Percentiles rank a stretch among this genome's conserved stretches.
Conservation (phyloP, 2,113 vertebrate genomes). For the Nerophis lumbriciformis region DNA sequence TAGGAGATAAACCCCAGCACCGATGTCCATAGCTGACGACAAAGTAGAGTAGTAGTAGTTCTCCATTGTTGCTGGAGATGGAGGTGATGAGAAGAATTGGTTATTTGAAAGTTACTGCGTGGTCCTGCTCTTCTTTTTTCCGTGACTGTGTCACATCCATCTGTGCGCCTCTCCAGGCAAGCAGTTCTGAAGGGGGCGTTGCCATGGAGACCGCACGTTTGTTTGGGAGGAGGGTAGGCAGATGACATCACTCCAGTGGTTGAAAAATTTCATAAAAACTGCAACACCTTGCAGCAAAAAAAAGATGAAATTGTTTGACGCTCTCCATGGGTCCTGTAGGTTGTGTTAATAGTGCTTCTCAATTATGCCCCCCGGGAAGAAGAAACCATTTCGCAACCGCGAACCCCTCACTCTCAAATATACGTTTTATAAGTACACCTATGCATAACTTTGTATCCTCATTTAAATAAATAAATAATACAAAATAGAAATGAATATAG, state of each 20-base stretch:
- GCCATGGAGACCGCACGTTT: not conserved
- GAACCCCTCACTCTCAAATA: too few species aligned
- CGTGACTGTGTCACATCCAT: conserved; percentile 35
- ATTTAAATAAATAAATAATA: too few species aligned
- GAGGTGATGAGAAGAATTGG: not conserved
- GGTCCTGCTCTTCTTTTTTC: not conserved
- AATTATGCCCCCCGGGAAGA: too few species aligned
- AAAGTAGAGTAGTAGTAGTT: conserved; percentile 63
- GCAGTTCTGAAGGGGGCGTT: not conserved
- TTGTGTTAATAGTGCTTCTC: too few species aligned
- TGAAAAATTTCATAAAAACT: not conserved
- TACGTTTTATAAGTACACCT: too few species aligned
- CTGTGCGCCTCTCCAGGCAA: conserved; percentile 6
- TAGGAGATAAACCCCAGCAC: conserved; percentile 73
- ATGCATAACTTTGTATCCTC: too few species aligned
- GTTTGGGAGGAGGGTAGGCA: too few species aligned
- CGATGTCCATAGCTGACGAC: conserved; percentile 76
- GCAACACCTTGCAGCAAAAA: too few species aligned
- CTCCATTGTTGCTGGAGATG: not conserved
- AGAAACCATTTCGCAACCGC: too few species aligned
- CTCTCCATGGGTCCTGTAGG: too few species aligned
- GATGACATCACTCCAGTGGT: not conserved
- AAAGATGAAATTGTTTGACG: too few species aligned
- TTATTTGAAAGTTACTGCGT: not conserved
- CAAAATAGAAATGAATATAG: too few species aligned